phyloP scores from a whole-genome alignment of 2,797 vertebrate genomes.

The Chloroceryle amazona region DNA sequence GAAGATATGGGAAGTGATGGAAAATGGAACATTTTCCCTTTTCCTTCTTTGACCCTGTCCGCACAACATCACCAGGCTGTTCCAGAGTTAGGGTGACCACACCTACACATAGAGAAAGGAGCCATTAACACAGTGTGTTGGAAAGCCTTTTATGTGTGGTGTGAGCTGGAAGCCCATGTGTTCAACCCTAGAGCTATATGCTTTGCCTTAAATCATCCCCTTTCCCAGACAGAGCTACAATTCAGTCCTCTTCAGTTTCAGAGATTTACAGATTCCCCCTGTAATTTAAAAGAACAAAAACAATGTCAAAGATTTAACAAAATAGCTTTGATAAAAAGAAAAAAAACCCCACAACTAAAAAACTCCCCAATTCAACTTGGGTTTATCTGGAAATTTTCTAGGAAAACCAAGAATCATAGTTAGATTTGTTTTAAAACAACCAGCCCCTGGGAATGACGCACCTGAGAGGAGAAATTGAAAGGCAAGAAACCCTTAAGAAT shows the following conservation, averaged over 20 bases:
- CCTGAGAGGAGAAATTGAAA: conserved; percentile 37
- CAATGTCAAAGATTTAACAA: conserved; percentile 37
- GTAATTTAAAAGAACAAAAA: conserved; percentile 37
- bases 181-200: not conserved
- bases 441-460: conserved; percentile 34
- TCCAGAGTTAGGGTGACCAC: not conserved
- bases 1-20: not conserved
- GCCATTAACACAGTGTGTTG: not conserved
- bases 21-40: conserved; percentile 41
- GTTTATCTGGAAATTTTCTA: conserved; percentile 67
- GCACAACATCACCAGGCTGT: not conserved
- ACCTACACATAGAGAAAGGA: not conserved
- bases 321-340: conserved; percentile 21
- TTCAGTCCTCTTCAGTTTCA: not conserved
- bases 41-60: not conserved
- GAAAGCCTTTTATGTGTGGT: not conserved
- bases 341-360: not conserved
- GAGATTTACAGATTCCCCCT: not conserved
- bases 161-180: not conserved
- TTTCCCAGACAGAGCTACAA: not conserved
- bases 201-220: not conserved
- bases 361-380: not conserved
- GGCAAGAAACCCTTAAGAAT: conserved; percentile 24
- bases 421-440: conserved; percentile 61
- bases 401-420: conserved; percentile 29